Evolutionary conservation across 2,888 invertebrate species (phyloP).

Genomic region (Andricus curvator): DNA sequence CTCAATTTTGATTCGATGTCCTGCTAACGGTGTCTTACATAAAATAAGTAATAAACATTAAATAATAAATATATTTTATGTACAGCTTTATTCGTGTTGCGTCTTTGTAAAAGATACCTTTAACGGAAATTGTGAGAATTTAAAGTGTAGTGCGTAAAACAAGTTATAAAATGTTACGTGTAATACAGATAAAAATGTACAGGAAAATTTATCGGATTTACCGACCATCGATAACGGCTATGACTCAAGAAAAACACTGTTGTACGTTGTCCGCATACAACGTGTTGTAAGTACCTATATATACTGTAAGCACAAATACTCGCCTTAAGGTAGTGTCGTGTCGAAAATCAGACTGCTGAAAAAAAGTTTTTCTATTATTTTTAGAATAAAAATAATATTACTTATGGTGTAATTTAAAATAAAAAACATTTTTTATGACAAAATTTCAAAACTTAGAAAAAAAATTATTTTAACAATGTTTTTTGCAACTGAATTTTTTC

Average conservation of each 20-base stretch:
- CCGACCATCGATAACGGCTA: constrained; percentile 17
- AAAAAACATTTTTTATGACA: too few species aligned
- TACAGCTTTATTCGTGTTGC: constrained; percentile 38
- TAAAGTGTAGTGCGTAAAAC: not conserved
- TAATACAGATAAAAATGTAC: constrained; percentile 18
- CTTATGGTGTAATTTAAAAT: too few species aligned
- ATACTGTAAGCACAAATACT: constrained; percentile 26
- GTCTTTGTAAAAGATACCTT: constrained; percentile 33
- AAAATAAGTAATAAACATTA: constrained; percentile 24
- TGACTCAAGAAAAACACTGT: constrained; percentile 25
- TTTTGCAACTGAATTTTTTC: too few species aligned
- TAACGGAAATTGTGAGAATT: constrained; percentile 23
- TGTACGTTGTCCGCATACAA: constrained; percentile 26
- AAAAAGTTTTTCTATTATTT: too few species aligned
- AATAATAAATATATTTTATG: constrained; percentile 38
- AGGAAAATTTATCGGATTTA: constrained; percentile 34
- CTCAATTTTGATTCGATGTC: constrained; percentile 31
- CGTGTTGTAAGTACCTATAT: constrained; percentile 23
- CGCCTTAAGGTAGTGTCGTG: not conserved
- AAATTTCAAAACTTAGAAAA: too few species aligned
- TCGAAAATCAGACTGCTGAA: too few species aligned
- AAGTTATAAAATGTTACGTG: constrained; percentile 20
- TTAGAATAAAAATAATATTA: too few species aligned
- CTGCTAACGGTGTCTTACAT: constrained; percentile 39
- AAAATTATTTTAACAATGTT: too few species aligned